Conservation (phyloP, 2,888 invertebrate species). For the Platycnemis pennipes region DNA sequence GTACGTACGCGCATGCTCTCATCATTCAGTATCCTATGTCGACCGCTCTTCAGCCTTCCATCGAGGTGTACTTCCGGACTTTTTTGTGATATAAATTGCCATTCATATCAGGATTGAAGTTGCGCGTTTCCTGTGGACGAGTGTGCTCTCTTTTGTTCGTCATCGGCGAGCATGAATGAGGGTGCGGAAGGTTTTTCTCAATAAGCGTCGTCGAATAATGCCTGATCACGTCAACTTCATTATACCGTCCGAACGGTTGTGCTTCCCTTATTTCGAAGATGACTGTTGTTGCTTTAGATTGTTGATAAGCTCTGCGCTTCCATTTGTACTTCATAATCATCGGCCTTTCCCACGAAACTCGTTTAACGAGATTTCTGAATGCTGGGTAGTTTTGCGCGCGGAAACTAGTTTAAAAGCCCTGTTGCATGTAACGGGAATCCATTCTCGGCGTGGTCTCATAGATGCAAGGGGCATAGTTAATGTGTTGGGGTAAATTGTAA, state of each 20-base stretch:
- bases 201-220: not conserved
- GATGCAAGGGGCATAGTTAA: no score
- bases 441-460: not conserved
- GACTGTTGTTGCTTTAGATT: not conserved
- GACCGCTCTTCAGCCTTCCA: not conserved
- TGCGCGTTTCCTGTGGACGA: not conserved
- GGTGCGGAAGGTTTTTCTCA: not conserved
- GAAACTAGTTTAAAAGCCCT: not conserved
- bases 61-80: not conserved
- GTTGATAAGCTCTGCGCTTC: not conserved
- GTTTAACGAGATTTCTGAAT: not conserved
- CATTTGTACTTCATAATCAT: not conserved
- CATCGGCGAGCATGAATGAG: not conserved
- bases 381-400: not conserved
- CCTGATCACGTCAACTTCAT: not conserved
- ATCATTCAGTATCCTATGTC: not conserved
- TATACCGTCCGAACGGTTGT: not conserved
- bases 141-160: not conserved
- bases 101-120: constrained; percentile 7
- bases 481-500: not conserved
- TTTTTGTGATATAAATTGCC: not conserved
- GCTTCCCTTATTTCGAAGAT: not conserved
- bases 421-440: not conserved
- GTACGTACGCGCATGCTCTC: not conserved
- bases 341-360: not conserved